Evolutionary conservation across 2,797 vertebrate species (phyloP).

Genomic region (Pelodytes ibericus): DNA sequence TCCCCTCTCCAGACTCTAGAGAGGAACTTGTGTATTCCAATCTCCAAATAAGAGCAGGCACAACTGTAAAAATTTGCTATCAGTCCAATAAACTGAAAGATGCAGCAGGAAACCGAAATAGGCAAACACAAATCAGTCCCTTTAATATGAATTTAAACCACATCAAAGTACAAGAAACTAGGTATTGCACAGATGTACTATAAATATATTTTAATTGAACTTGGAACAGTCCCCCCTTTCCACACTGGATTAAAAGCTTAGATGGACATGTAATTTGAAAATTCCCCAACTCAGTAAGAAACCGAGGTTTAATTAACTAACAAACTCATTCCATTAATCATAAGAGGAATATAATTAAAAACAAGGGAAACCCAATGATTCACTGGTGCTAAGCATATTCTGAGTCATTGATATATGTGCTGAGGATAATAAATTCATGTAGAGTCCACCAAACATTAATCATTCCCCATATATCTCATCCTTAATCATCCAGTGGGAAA

Average conservation of each 20-base stretch:
- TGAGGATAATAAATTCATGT: neutral
- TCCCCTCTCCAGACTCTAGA: no score
- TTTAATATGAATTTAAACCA: neutral
- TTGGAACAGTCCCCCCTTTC: neutral
- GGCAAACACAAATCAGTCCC: no score
- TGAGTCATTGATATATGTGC: neutral
- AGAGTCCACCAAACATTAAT: neutral
- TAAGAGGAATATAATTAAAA: constrained; percentile 14
- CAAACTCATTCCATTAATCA: constrained; percentile 7
- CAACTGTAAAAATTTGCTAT: no score
- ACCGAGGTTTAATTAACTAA: constrained; percentile 18
- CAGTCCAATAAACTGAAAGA: no score
- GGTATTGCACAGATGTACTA: neutral
- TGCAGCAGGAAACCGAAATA: no score
- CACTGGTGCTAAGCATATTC: neutral
- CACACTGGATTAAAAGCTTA: neutral
- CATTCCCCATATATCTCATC: neutral
- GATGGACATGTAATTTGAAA: constrained; percentile 17
- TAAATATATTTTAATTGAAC: neutral
- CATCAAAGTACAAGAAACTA: neutral
- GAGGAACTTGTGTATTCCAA: no score
- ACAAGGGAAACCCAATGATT: constrained; percentile 7
- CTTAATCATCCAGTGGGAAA: neutral
- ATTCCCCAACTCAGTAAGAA: constrained; percentile 18
- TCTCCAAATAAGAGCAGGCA: no score